Base-by-base conservation (phyloP, 2,888 invertebrate species). In the Argyra leucocephala region DNA sequence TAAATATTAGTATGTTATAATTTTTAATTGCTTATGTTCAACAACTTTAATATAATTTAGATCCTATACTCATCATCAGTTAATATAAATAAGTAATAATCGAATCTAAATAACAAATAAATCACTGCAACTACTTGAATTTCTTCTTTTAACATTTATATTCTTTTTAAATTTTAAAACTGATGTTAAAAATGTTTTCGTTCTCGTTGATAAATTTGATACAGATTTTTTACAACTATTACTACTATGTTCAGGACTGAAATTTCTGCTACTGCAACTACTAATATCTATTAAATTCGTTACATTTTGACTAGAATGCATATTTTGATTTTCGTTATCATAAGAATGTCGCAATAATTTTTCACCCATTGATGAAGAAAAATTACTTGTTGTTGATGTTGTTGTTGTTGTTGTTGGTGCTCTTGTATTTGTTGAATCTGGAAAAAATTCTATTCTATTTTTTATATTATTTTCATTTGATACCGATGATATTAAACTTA, bases 91-190 rank as follows among this genome's bases (percentile, higher is more conserved):
- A 31, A 31, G 10, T 7, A 31, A 7, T 31, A 31, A 31, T 7
- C 5, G 6, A 7, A 31, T 10, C 31, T 75, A 79, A 70, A 79
- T 79, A 67, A 76, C 79, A 71, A 79, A 79, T 64, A 79, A 70
- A 72, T 79, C 78, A 67, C 76, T 79, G 72, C 79, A 79, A 68
- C 76, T 78, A 64, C 75, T 77, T 4, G 80, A 78, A 67, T 73
- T 78, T 63, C 79, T 65, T 3, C 79, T 73, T 64, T 75, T 76
- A 62, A 76, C 74, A 66, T 75, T 75, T 58, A 77, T 71, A 65
- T 75, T 71, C 31, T 75, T 76, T 70, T 79, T 79, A 69, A 79
- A 78, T 64, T 76, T 75, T 68, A 79, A 65, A 59, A 79, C 76
- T 9, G 80, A 78, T 1, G 77, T 74, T 3, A 79, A 67, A 65